A percentile compares a stretch with the other conserved stretches of the same genome.
Evolutionary conservation across 2,113 vertebrate species (phyloP).

Genomic region (Cinclus cinclus): DNA sequence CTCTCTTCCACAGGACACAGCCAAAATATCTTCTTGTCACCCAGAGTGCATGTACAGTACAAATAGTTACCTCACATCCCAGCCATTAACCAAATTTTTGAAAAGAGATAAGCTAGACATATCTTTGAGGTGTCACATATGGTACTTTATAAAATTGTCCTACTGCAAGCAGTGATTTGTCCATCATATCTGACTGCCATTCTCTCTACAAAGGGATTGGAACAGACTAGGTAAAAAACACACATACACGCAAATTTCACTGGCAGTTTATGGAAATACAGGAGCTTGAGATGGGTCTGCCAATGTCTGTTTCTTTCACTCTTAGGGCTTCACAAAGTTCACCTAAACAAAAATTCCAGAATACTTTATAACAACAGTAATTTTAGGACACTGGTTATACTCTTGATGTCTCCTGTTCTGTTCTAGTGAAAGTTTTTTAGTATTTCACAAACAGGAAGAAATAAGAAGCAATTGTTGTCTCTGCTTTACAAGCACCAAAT

Average conservation of each 20-base stretch:
- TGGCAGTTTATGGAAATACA: not conserved
- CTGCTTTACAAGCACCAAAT: not conserved
- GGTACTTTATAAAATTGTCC: not conserved
- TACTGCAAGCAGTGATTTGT: not conserved
- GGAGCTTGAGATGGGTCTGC: not conserved
- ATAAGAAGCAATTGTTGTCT: not conserved
- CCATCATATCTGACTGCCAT: not conserved
- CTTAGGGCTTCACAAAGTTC: not conserved
- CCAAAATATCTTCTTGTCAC: not conserved
- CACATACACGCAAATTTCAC: not conserved
- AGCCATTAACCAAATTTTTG: not conserved
- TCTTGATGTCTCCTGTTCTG: not conserved
- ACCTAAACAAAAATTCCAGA: not conserved
- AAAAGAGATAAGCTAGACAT: not conserved
- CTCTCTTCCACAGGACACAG: not conserved
- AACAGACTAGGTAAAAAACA: not conserved
- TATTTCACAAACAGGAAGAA: not conserved
- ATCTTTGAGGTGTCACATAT: not conserved
- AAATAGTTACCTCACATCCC: not conserved
- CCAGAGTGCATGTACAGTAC: rapidly evolving
- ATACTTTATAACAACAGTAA: not conserved
- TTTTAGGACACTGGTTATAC: not conserved
- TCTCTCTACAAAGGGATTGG: not conserved
- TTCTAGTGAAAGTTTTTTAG: not conserved
- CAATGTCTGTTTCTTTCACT: not conserved